Evolutionary conservation across 2,888 invertebrate species (phyloP), one percentile per base, ranked within the genome.

Genomic region (Quadriops clusia): DNA sequence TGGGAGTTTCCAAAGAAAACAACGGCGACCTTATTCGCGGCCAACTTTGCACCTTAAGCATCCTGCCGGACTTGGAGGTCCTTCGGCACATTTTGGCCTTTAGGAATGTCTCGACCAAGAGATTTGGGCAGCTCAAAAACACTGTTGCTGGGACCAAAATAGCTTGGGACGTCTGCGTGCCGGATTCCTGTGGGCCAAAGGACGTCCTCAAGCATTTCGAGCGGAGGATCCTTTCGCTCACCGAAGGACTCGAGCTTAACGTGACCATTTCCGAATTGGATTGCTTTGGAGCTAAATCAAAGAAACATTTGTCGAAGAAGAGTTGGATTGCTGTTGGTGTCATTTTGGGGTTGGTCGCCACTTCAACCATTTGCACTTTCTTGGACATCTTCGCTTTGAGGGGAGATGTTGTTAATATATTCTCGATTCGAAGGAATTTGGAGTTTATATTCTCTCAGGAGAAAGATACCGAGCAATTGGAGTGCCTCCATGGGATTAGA

Each of bases 401-500:
- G 28, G 3, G 23, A 17, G 10, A 33, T 33, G 34, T 38, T 23
- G 15, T 40, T 5, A 33, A 41, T 22, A 37, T 32, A 24, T 50
- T 51, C 33, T 51, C 50, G 10, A 39, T 39, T 12, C 44, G 46
- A 24, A 40, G 33, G 9, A 50, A 51, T 25, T 26, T 42, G 10
- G 28, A 40, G 31, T 43, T 43, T 32, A 33, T 51, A 4, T 36
- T 44, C n/a, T 30, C 36, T 8, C 28, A 39, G 13, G 40, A 41
- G 17, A 34, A 33, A 12, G 34, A 33, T 21, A 30, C 31, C 14
- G 21, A 17, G n/a, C 17, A 44, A 23, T 36, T 54, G 18, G 46
- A 47, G 34, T 54, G 52, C 37, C 39, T 71, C 7, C 61, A 69
- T 40, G 72, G 72, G 6, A 56, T 72, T 4, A 54, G 71, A 17